Percentiles rank a stretch among this genome's conserved stretches.
Conservation (phyloP, 2,888 invertebrate genomes). For the Drosophila multiciliata region DNA sequence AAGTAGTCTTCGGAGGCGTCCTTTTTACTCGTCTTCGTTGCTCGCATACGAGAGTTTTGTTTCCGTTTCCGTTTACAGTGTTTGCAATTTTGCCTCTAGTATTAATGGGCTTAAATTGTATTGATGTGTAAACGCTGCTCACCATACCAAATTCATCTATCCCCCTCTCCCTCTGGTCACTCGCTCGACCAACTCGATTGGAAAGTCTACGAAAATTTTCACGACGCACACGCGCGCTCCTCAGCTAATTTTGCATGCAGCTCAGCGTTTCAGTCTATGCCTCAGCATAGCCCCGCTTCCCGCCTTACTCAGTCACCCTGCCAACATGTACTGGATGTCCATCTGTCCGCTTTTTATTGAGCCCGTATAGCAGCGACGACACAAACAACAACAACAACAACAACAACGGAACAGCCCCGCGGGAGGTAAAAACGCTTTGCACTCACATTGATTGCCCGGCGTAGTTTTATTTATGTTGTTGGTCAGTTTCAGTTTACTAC, state of each 20-base stretch:
- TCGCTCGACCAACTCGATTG: slow-evolving; percentile 47
- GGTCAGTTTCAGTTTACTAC: slow-evolving; percentile 63
- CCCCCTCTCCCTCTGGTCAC: neutral
- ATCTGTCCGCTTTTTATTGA: slow-evolving; percentile 71
- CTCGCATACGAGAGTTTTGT: slow-evolving; percentile 61
- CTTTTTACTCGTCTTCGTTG: neutral
- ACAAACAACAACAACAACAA: slow-evolving; percentile 33
- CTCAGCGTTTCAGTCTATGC: slow-evolving; percentile 65
- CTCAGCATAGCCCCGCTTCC: neutral
- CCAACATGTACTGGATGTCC: slow-evolving; percentile 38
- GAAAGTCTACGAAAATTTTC: slow-evolving; percentile 72
- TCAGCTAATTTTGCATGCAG: slow-evolving; percentile 77
- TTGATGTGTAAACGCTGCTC: slow-evolving; percentile 68
- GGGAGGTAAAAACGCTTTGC: slow-evolving; percentile 78
- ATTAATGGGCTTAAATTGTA: slow-evolving; percentile 79
- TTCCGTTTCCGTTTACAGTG: slow-evolving; percentile 79
- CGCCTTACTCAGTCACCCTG: neutral
- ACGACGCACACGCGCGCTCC: slow-evolving; percentile 74
- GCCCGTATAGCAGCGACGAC: slow-evolving; percentile 56
- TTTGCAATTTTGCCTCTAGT: slow-evolving; percentile 77
- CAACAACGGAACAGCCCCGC: slow-evolving; percentile 57
- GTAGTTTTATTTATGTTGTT: slow-evolving; percentile 76
- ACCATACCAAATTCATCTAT: slow-evolving; percentile 47
- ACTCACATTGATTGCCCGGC: slow-evolving; percentile 76
- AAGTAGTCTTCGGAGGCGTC: slow-evolving; percentile 74